Base-by-base conservation (phyloP, 2,797 vertebrate species). In the Thunnus albacares region DNA sequence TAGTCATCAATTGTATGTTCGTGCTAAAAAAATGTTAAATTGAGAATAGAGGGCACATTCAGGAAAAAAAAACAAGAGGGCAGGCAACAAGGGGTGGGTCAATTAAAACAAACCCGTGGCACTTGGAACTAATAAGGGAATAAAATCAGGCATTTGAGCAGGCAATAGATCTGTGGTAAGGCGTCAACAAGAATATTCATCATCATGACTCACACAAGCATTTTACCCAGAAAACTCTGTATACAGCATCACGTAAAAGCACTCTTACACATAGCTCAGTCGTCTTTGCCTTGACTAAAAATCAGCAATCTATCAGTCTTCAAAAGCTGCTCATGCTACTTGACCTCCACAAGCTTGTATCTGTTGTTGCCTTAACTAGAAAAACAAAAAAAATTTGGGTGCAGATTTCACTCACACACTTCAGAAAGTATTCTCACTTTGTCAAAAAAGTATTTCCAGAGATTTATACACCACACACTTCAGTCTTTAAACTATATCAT, bases 131-230 rank as follows among this genome's bases (percentile, higher is more conserved):
- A 76, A 83, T 33, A 41, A 20, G 38, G 81, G 81, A 66, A 69
- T 52, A 77, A 80, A 68, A 74, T 43, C 55, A 72, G 81, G 68
- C 78, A 86, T 81, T n/a, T 52, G 49, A 85, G 61, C 75, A 87
- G 84, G 75, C 77, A 79, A 75, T 11, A 82, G 61, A 75, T 77
- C 47, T 26, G 77, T 61, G 70, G 80, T 89, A 93, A 93, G 90
- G 90, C 83, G 11, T 83, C 43, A 33, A 62, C 51, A 47, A 72
- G 60, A 81, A 78, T 65, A 63, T 63, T 70, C 2, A 56, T 53
- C 12, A 24, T 78, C 22, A 33, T 49, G 53, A 81, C n/a, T 76
- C 74, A 30, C 30, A 51, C 55, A 79, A 63, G 64, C 51, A 60
- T 15, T 77, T 70, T 35, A 77, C 38, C 5, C 2, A 59, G 43